Percentiles rank a stretch among this genome's conserved stretches.
These are phyloP conservation scores for Melozone crissalis DNA, from an alignment of 2,113 vertebrate genomes.

Conservation along the genomic window DNA sequence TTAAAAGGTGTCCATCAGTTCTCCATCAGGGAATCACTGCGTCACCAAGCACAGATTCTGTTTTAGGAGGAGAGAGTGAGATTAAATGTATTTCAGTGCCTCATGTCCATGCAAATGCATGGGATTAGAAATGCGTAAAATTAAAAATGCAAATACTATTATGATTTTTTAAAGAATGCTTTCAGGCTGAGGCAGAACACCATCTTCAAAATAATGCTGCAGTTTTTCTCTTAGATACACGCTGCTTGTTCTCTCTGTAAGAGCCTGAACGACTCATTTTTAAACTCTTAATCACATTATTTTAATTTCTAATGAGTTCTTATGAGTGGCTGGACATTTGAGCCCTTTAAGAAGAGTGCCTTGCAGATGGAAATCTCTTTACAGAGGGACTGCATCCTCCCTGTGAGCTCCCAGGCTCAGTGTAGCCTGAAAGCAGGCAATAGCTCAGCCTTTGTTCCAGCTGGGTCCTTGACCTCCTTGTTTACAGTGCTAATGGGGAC, in stretches of 20 bases:
- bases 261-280: neutral
- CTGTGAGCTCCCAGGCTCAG: neutral
- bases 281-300: neutral
- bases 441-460: constrained; percentile 53
- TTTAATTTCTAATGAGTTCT: neutral
- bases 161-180: neutral
- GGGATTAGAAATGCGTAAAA: neutral
- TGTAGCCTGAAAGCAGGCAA: neutral
- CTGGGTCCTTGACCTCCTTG: constrained; percentile 36
- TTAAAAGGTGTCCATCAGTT: neutral
- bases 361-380: neutral
- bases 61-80: neutral
- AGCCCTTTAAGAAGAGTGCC: neutral
- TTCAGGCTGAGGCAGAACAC: neutral
- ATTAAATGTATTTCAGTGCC: neutral
- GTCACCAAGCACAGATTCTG: neutral
- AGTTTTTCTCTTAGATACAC: neutral
- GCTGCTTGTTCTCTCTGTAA: neutral
- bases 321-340: neutral
- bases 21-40: neutral
- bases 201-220: neutral
- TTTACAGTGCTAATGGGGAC: constrained; percentile 54
- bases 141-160: neutral
- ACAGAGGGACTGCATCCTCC: neutral
- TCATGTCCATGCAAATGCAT: neutral